Evolutionary conservation across 2,113 vertebrate genomes (phyloP).

Genomic region (Microcebus ravelobensis): DNA sequence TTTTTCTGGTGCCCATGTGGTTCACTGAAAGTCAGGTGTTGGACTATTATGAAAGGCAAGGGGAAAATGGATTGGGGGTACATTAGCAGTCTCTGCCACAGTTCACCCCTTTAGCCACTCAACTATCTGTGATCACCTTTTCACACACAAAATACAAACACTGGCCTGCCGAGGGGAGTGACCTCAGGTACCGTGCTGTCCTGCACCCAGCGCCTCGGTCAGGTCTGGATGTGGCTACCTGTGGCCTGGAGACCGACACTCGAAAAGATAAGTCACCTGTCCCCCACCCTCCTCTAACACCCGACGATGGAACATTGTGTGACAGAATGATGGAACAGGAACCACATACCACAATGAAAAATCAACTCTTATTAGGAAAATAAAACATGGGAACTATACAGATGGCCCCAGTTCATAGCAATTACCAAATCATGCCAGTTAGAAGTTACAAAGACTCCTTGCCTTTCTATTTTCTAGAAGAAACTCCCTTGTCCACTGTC

Average conservation of each 20-base stretch:
- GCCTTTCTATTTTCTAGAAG: constrained; percentile 53
- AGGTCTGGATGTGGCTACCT: not conserved
- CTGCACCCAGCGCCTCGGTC: not conserved
- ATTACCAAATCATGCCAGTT: constrained; percentile 20
- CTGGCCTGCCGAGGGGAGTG: not conserved
- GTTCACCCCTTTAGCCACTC: not conserved
- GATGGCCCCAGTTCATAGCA: not conserved
- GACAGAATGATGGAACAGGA: not conserved
- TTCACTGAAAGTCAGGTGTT: not conserved
- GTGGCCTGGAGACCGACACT: not conserved
- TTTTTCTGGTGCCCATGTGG: not conserved
- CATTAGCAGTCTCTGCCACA: not conserved
- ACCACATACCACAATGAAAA: not conserved
- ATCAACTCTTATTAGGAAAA: not conserved
- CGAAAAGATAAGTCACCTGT: not conserved
- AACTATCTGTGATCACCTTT: not conserved
- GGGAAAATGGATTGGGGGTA: not conserved
- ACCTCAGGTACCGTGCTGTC: not conserved
- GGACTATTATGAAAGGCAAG: not conserved
- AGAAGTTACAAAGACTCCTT: not conserved
- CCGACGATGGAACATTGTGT: not conserved
- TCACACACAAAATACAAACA: not conserved
- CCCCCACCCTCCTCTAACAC: not conserved
- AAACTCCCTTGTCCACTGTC: not conserved
- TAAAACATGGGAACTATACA: constrained; percentile 13